Evolutionary conservation across 2,797 vertebrate species (phyloP).

Genomic region (Ceryle rudis): DNA sequence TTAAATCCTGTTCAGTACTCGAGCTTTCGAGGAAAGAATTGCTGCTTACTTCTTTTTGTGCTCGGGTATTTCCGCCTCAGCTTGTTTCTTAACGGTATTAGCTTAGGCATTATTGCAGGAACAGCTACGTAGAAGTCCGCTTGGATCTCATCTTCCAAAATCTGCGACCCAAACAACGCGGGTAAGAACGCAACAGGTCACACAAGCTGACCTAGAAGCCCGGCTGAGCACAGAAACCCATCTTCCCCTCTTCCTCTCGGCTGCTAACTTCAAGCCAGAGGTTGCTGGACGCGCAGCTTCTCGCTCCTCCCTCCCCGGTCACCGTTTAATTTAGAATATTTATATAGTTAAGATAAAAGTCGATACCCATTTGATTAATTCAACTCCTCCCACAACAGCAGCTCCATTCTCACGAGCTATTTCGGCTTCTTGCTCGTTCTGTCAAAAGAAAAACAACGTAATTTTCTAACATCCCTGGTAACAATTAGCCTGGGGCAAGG

Average conservation of each 20-base stretch:
- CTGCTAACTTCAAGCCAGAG: not conserved
- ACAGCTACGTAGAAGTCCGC: slow-evolving; percentile 91
- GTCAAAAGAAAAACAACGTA: slow-evolving; percentile 11
- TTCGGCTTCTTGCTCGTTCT: slow-evolving; percentile 82
- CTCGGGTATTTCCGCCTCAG: slow-evolving; percentile 90
- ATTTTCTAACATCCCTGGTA: not conserved
- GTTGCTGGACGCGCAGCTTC: accelerated
- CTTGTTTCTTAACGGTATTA: slow-evolving; percentile 87
- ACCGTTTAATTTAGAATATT: not conserved
- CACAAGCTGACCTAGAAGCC: accelerated
- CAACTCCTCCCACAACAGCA: slow-evolving; percentile 82
- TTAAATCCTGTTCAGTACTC: too few relatives aligned
- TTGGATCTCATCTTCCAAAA: slow-evolving; percentile 88
- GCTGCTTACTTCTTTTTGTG: slow-evolving; percentile 82
- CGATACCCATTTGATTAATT: slow-evolving; percentile 86
- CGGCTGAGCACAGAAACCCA: not conserved
- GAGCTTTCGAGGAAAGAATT: not conserved
- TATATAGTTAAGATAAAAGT: accelerated
- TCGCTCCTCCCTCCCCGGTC: accelerated
- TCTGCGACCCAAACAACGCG: slow-evolving; percentile 72
- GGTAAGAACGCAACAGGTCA: not conserved
- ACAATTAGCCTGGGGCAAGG: accelerated
- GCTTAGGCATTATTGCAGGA: slow-evolving; percentile 85
- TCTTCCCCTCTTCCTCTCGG: not conserved
- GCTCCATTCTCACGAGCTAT: slow-evolving; percentile 84